Base-by-base conservation (phyloP, 2,888 invertebrate species). In the Drosophila diplacantha region DNA sequence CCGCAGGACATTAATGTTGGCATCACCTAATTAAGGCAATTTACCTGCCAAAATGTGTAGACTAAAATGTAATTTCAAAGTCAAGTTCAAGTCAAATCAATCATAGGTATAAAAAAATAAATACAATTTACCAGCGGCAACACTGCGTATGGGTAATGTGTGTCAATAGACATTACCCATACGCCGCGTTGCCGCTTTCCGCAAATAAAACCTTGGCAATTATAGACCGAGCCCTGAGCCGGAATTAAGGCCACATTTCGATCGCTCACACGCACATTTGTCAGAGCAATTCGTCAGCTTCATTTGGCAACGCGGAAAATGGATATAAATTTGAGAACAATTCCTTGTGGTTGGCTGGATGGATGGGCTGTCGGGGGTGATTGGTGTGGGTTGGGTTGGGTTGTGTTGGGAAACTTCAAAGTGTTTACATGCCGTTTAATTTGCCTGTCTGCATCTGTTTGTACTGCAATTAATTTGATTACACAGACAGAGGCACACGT, bases 391-490 rank as follows among this genome's bases (percentile, higher is more conserved):
- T 5, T 14, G 20, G 24, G 26, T 34, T n/a, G 38, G 26, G 38
- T 39, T n/a, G 6, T 6, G 24, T 29, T 18, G 20, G 20, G 16
- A 29, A 55, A 69, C 82, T 74, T 80, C 76, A 83, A 80, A 80
- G 82, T 83, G 80, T 79, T 83, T 82, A 75, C 80, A 71, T 62
- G 74, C 74, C 84, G 72, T 80, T 80, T 83, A 80, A 80, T 80
- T 80, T 80, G 44, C 66, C 72, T 83, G 83, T 74, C 81, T 81
- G 81, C 70, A 54, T 72, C 39, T 83, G 81, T 77, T 82, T 82
- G 83, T 71, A 66, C 67, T 72, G 81, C 78, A 78, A 83, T 83
- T 81, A 83, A 78, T 81, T 83, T 81, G 75, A 69, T 78, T 78
- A 78, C 75, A 67, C 50, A 58, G 56, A 71, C 38, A 52, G 50